Evolutionary conservation across 2,888 invertebrate species (phyloP), one percentile per base, ranked within the genome.

Genomic region (Neuroscelio doddi): DNA sequence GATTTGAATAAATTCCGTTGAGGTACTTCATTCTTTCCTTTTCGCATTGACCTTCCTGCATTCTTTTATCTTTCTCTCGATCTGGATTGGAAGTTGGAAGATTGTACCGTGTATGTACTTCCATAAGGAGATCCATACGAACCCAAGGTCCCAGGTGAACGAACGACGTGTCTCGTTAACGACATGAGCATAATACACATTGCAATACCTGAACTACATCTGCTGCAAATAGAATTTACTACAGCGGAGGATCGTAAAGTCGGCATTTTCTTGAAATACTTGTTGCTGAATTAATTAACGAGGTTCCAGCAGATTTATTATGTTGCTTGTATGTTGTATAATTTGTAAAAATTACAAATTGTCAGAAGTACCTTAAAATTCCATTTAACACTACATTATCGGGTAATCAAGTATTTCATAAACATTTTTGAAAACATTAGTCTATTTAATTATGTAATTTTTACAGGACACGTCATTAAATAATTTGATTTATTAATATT

Each of bases 61-160:
- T 16, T 38, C 38, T 16, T 12, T 29, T 15, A 24, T 32, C 34
- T 46, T 66, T 69, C 65, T 49, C 61, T 70, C 65, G 72, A 70
- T 75, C 70, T 71, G 69, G 64, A 68, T 70, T 70, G 38, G 38
- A 44, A 44, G 53, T 29, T 39, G 41, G 32, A 42, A 30, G 14
- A 46, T 51, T 26, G 36, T 34, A 21, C 26, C 36, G 29, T 14
- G 32, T 34, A 27, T 14, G 30, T 30, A 30, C 36, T 52, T 58
- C 39, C 61, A 61, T 63, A 62, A 62, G 51, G 56, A 44, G 55
- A 61, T 49, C 47, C 66, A 64, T 56, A 62, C 50, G 62, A 51
- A 68, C 36, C 53, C 75, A 75, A 75, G 75, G 75, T 75, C 74
- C 64, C 69, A 61, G 75, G 75, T 75, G 75, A 75, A 74, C 45